Evolutionary conservation across 2,888 invertebrate species (phyloP), one percentile per base, ranked within the genome.

Genomic region (Hetaerina titia): DNA sequence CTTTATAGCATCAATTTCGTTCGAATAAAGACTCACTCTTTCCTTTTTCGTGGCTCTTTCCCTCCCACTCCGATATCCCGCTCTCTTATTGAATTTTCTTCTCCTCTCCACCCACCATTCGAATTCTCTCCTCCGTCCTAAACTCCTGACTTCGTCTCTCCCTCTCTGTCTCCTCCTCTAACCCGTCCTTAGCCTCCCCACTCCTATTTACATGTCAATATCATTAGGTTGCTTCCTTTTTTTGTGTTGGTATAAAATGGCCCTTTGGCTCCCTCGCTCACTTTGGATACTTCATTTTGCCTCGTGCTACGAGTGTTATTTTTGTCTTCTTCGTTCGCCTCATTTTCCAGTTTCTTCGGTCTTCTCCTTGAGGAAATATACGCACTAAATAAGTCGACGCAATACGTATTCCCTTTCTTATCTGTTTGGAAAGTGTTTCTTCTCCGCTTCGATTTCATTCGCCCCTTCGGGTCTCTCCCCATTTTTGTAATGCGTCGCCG

Each of bases 1-100:
- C 81, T 81, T 81, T 81, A 81, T 81, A 31, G 81, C 81, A 31
- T 81, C 81, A 81, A 81, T 81, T 81, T 81, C 81, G 81, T 81
- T 81, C 81, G 81, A 81, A 81, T 81, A 81, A 81, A 81, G 31
- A 22, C 81, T 31, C 81, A 2, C 31, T 31, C 81, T 81, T 81
- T 17, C n/a, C 22, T 25, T 81, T 25, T 31, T 22, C 31, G 31
- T 11, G 0, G 31, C 31, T 15, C 69, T 25, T 13, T 31, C 81
- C 13, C 31, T 31, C 5, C 31, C 31, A 31, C 25, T 13, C 31
- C 81, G 8, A 11, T 25, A n/a, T 69, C 69, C 69, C 22, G 15
- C 69, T 7, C 17, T 69, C 69, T n/a, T 13, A n/a, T n/a, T 45
- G 45, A 45, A 45, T 45, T 45, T 45, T 45, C 45, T 45, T 45